These are phyloP conservation scores for Alloplasta piceator DNA, from an alignment of 2,888 invertebrate species.

Conservation along the genomic window DNA sequence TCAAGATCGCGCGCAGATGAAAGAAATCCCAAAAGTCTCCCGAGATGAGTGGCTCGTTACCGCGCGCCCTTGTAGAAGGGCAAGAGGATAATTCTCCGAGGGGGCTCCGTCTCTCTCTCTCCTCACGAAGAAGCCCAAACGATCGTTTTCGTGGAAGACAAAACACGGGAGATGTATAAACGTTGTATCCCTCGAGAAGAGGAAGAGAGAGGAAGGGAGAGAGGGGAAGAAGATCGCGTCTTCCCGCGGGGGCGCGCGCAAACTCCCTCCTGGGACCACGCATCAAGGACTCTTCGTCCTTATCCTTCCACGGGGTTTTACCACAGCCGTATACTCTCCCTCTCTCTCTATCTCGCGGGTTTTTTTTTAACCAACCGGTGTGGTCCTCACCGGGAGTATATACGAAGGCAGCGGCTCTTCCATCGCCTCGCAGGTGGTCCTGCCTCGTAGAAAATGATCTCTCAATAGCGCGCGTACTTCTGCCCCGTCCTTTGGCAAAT, in stretches of 20 bases:
- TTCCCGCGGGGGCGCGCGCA: slow-evolving; percentile 51
- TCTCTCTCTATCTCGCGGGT: slow-evolving; percentile 26
- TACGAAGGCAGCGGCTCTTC: slow-evolving; percentile 28
- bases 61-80: slow-evolving; percentile 9
- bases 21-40: slow-evolving; percentile 42
- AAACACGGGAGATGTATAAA: slow-evolving; percentile 36
- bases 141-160: slow-evolving; percentile 58
- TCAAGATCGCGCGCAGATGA: slow-evolving; percentile 38
- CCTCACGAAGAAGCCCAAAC: slow-evolving; percentile 22
- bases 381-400: slow-evolving; percentile 59
- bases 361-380: slow-evolving; percentile 41
- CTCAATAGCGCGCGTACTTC: slow-evolving; percentile 60
- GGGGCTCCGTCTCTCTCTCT: neutral
- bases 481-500: slow-evolving; percentile 8
- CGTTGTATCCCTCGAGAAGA: slow-evolving; percentile 20
- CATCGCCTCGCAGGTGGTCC: slow-evolving; percentile 67
- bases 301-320: neutral
- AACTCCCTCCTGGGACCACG: slow-evolving; percentile 43
- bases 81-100: neutral
- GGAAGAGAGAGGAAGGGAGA: slow-evolving; percentile 60
- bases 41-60: slow-evolving; percentile 60
- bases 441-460: slow-evolving; percentile 64
- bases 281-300: slow-evolving; percentile 33
- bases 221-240: slow-evolving; percentile 55
- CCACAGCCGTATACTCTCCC: neutral